These are phyloP conservation scores for Ophion obscuratus DNA, from an alignment of 2,888 invertebrate species.

Conservation along the genomic window DNA sequence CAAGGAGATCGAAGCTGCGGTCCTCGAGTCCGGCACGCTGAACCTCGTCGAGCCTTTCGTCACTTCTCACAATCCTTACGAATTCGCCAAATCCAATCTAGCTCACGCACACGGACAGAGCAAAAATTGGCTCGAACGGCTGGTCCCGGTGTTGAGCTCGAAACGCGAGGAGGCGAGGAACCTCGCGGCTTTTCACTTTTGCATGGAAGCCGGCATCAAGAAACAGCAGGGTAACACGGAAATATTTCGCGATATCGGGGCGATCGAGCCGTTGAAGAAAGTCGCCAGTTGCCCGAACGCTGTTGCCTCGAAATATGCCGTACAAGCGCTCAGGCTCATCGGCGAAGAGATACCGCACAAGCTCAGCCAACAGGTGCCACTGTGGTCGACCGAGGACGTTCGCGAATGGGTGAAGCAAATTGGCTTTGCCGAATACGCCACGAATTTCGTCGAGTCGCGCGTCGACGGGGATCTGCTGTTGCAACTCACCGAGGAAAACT, in stretches of 20 bases:
- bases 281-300: slow-evolving; percentile 99
- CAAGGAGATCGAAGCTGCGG: slow-evolving; percentile 98
- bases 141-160: slow-evolving; percentile 97
- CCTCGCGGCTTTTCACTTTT: slow-evolving; percentile 98
- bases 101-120: slow-evolving; percentile 98
- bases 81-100: slow-evolving; percentile 96
- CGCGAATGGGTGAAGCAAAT: slow-evolving; percentile 99
- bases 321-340: slow-evolving; percentile 94
- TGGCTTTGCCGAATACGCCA: slow-evolving; percentile 94
- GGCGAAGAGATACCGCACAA: slow-evolving; percentile 99
- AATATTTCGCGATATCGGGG: slow-evolving; percentile 97
- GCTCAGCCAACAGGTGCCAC: slow-evolving; percentile 98
- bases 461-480: slow-evolving; percentile 98
- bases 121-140: slow-evolving; percentile 95
- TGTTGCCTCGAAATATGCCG: slow-evolving; percentile 98
- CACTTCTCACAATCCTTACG: slow-evolving; percentile 96
- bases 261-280: slow-evolving; percentile 96
- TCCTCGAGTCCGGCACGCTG: slow-evolving; percentile 97
- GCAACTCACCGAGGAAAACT: slow-evolving; percentile 95
- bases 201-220: slow-evolving; percentile 99
- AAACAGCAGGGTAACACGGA: slow-evolving; percentile 95
- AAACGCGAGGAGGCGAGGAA: slow-evolving; percentile 98
- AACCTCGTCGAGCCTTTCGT: slow-evolving; percentile 99
- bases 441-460: slow-evolving; percentile 94
- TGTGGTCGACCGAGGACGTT: slow-evolving; percentile 99